Evolutionary conservation across 2,888 invertebrate species (phyloP), one percentile per base, ranked within the genome.

Genomic region (Lasioglossum calceatum): DNA sequence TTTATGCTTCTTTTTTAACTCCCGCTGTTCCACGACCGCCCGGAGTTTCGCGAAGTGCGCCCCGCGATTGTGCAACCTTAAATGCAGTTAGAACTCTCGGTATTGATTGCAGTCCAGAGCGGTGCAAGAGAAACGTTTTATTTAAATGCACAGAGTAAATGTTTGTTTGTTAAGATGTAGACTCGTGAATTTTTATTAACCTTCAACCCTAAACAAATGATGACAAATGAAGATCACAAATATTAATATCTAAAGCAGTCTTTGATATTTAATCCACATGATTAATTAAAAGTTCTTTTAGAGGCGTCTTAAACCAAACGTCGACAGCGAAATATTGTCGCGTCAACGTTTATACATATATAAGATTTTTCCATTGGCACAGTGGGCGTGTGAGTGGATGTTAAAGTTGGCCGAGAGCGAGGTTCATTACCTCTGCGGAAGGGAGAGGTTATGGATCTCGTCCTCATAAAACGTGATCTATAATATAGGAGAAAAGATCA

Each of bases 401-500:
- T 2, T n/a, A n/a, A 70, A 71, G 39, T 4, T n/a, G 71, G n/a
- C 16, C 36, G 36, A 23, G 12, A 42, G 8, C n/a, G 1, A n/a
- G n/a, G 4, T 71, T 71, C n/a, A 14, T 71, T 71, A 67, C 19
- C 36, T 36, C 36, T 2, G 19, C 32, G 3, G 67, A 36, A 32
- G 42, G 27, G 44, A 27, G 61, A 64, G 16, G 64, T 32, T 12
- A 44, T 27, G 12, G 61, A 58, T 44, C 36, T 58, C 27, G 64
- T 50, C 8, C 71, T 27, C 19, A 79, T 85, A 73, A 81, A 84
- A 90, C 84, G 84, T 67, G 36, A 67, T 67, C 87, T 88, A 77
- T 82, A 79, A 80, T 73, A 81, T 74, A 76, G 80, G 61, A 58
- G 79, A 54, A 70, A 44, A 39, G n/a, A 58, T 36, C 23, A 39